phyloP scores from a whole-genome alignment of 2,113 vertebrate genomes.

The Cyanoramphus novaezelandiae region DNA sequence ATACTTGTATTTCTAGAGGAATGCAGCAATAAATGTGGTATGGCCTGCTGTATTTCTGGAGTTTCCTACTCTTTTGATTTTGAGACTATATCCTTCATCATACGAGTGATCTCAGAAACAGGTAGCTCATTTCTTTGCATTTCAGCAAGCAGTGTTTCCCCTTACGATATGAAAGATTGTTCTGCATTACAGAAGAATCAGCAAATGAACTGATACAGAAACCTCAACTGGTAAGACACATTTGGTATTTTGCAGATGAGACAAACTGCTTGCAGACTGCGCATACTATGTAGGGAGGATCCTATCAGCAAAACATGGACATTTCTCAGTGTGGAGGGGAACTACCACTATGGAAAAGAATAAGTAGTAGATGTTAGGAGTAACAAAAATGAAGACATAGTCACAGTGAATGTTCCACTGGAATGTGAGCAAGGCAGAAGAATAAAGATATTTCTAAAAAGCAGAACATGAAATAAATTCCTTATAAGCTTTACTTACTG shows the following conservation, averaged over 20 bases:
- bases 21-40: not conserved
- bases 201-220: accelerated
- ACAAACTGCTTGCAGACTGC: not conserved
- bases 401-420: not conserved
- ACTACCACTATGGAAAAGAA: not conserved
- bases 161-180: not conserved
- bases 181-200: not conserved
- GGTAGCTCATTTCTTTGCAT: not conserved
- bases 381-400: not conserved
- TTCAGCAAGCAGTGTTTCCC: not conserved
- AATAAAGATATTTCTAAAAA: not conserved
- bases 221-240: accelerated
- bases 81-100: not conserved
- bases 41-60: not conserved
- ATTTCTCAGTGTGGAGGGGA: not conserved
- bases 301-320: not conserved
- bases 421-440: not conserved
- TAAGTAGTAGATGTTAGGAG: not conserved
- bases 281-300: not conserved
- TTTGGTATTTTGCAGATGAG: not conserved
- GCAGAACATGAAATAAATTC: not conserved
- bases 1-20: not conserved
- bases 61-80: not conserved
- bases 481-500: not conserved
- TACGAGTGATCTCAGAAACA: not conserved